Evolutionary conservation across 2,113 vertebrate species (phyloP).

Genomic region (Physeter macrocephalus): DNA sequence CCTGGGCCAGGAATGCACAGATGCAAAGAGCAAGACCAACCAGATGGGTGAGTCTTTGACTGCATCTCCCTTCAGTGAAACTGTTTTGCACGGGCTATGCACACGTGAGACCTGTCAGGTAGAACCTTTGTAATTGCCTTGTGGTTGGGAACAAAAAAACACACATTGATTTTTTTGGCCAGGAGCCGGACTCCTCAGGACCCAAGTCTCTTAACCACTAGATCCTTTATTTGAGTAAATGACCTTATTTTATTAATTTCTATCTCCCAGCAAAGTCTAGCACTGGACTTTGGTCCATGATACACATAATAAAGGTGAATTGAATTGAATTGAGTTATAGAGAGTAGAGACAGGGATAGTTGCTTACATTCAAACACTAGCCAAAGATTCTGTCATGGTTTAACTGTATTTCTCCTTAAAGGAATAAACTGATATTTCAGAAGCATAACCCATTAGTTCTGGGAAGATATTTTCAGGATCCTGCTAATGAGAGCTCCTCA

Average conservation of each 20-base stretch:
- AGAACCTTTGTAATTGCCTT: background rate
- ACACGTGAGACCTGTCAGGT: background rate
- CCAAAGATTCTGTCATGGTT: background rate
- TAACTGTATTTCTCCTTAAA: conserved; percentile 12
- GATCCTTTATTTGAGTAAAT: background rate
- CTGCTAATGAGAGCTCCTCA: conserved; percentile 21
- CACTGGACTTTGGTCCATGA: background rate
- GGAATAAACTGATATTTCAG: conserved; percentile 14
- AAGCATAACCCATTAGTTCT: conserved; percentile 20
- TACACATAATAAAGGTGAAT: background rate
- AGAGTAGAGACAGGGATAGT: background rate
- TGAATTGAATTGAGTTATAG: background rate
- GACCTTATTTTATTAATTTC: background rate
- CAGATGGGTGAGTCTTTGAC: background rate
- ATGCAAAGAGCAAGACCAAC: background rate
- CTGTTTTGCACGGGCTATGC: background rate
- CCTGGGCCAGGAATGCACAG: background rate
- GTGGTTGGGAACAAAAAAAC: background rate
- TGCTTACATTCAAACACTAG: background rate
- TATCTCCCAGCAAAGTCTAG: background rate
- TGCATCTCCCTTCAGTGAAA: background rate
- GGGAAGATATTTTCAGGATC: background rate
- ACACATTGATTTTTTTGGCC: background rate
- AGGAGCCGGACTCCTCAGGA: background rate
- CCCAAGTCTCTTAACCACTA: background rate